Evolutionary conservation across 1,140 invertebrate species (phyloP).

Genomic region (Eurosta solidaginis): DNA sequence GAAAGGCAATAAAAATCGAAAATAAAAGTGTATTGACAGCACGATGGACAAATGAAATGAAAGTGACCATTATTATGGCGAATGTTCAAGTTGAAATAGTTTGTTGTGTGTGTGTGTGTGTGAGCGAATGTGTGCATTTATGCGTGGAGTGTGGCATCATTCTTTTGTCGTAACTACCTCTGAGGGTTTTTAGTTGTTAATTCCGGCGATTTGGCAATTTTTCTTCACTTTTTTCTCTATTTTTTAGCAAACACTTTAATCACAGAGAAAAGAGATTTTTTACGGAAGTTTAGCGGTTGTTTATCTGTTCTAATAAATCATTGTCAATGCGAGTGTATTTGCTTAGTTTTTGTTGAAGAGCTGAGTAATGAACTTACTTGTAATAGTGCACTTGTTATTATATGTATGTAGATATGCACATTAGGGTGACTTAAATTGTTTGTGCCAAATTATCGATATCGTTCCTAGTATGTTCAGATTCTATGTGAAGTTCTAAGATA

Average conservation of each 20-base stretch:
- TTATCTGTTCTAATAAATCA: slow-evolving; percentile 58
- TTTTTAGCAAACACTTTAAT: not conserved
- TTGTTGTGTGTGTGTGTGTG: not conserved
- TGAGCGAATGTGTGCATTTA: not conserved
- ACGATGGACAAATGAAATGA: slow-evolving; percentile 17
- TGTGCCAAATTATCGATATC: too few relatives aligned
- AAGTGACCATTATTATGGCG: slow-evolving; percentile 38
- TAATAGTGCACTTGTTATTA: too few relatives aligned
- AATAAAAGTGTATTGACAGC: slow-evolving; percentile 15
- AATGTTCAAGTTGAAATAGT: not conserved
- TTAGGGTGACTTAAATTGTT: too few relatives aligned
- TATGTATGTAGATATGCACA: too few relatives aligned
- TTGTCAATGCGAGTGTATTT: slow-evolving; percentile 50
- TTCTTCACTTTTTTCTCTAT: slow-evolving; percentile 48
- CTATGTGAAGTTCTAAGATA: too few relatives aligned
- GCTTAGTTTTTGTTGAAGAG: not conserved
- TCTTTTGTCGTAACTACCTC: slow-evolving; percentile 37
- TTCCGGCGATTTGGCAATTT: slow-evolving; percentile 50
- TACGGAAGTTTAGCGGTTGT: slow-evolving; percentile 56
- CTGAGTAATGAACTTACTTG: too few relatives aligned
- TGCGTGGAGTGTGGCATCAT: slow-evolving; percentile 39
- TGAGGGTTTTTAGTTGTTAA: slow-evolving; percentile 53
- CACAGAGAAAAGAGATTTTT: slow-evolving; percentile 33
- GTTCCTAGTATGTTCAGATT: too few relatives aligned
- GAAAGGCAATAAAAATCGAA: slow-evolving; percentile 2